Percentiles rank a stretch among this genome's conserved stretches.
These are phyloP conservation scores for Chlorodrepanis virens DNA, from an alignment of 2,113 vertebrate genomes.

Conservation along the genomic window DNA sequence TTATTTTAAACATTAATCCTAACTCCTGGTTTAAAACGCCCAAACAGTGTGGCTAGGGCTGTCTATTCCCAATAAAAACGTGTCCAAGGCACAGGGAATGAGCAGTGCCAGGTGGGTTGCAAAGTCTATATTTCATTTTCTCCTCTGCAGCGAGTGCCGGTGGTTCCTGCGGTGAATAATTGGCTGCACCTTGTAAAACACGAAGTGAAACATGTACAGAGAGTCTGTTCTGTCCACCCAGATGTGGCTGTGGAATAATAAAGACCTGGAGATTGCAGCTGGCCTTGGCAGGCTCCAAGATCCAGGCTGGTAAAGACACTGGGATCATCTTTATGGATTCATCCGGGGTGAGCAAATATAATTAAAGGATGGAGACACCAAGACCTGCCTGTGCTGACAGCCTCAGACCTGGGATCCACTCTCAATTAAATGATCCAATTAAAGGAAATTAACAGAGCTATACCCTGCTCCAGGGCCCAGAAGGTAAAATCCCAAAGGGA, in stretches of 20 bases:
- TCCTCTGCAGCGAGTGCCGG: not conserved
- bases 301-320: not conserved
- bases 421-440: not conserved
- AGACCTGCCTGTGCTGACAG: not conserved
- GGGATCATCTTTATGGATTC: not conserved
- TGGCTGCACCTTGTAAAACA: not conserved
- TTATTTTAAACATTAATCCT: not conserved
- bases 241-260: not conserved
- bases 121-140: not conserved
- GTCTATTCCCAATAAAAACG: accelerated
- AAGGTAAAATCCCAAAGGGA: not conserved
- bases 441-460: not conserved
- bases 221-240: not conserved
- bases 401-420: not conserved
- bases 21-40: not conserved
- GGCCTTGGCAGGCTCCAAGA: not conserved
- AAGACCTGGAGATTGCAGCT: not conserved
- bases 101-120: not conserved
- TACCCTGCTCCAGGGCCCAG: not conserved
- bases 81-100: accelerated
- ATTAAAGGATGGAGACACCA: not conserved
- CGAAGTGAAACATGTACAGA: not conserved
- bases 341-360: accelerated
- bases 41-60: accelerated
- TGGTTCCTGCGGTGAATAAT: not conserved